Percentiles rank a stretch among this genome's conserved stretches.
These are phyloP conservation scores for Gambelia wislizenii DNA, from an alignment of 2,797 vertebrate species.

Conservation along the genomic window DNA sequence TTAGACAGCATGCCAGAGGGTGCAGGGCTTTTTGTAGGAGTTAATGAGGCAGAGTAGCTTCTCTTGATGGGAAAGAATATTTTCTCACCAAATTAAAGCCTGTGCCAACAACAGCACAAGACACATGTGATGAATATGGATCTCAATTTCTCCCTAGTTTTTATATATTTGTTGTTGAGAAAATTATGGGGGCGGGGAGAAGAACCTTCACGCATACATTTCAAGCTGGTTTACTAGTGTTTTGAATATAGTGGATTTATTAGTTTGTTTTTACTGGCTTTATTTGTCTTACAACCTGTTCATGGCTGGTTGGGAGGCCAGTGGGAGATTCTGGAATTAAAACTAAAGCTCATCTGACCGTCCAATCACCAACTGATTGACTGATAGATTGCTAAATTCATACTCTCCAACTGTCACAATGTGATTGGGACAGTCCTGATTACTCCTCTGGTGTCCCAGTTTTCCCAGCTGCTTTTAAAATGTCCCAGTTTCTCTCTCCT, in stretches of 20 bases:
- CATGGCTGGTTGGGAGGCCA: not conserved
- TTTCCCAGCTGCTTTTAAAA: no score
- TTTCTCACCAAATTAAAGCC: conserved; percentile 75
- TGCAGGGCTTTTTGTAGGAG: conserved; percentile 63
- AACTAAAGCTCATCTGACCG: not conserved
- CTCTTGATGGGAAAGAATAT: conserved; percentile 64
- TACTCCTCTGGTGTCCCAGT: no score
- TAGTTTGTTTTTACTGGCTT: not conserved
- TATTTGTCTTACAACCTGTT: not conserved
- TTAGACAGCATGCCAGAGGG: not conserved
- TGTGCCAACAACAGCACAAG: conserved; percentile 1
- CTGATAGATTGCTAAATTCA: no score
- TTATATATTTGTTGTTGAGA: no score
- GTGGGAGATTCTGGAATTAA: not conserved
- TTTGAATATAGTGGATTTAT: not conserved
- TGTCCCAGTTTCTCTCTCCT: no score
- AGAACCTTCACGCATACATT: not conserved
- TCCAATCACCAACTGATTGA: no score
- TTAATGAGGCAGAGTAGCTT: conserved; percentile 28
- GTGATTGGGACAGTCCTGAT: no score
- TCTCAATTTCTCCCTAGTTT: not conserved
- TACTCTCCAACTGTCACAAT: no score
- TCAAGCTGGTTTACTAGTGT: not conserved
- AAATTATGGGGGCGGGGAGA: not conserved
- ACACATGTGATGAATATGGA: not conserved